phyloP scores from a whole-genome alignment of 2,797 vertebrate genomes.

The Scomberomorus guttatus region DNA sequence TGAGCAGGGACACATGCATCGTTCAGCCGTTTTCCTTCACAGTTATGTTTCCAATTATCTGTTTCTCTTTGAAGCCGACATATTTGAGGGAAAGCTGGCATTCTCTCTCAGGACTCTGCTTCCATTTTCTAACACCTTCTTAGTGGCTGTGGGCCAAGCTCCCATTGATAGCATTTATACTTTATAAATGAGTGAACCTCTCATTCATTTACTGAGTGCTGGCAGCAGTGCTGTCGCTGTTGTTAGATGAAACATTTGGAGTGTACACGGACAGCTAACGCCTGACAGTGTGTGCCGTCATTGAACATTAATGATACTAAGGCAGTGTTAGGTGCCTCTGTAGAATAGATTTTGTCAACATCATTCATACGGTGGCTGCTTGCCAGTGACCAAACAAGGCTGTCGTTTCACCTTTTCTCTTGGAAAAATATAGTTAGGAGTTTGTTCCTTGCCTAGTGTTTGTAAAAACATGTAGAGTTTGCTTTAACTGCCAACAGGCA shows the following conservation, averaged over 20 bases:
- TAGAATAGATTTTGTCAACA: neutral
- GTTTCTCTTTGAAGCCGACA: constrained; percentile 59
- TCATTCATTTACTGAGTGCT: constrained; percentile 14
- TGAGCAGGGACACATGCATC: constrained; percentile 9
- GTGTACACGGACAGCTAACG: neutral
- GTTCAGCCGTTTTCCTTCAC: constrained; percentile 35
- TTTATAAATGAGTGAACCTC: constrained; percentile 24
- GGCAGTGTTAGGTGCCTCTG: constrained; percentile 9
- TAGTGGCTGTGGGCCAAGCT: constrained; percentile 26
- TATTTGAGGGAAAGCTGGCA: constrained; percentile 24
- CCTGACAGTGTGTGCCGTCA: constrained; percentile 1
- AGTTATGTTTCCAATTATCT: constrained; percentile 66
- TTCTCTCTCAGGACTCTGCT: constrained; percentile 26
- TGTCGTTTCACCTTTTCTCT: constrained; percentile 18
- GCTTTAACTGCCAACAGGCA: neutral
- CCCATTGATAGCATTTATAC: constrained; percentile 13
- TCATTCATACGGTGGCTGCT: neutral
- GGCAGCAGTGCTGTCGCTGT: neutral
- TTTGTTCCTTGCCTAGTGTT: neutral
- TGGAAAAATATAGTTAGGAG: constrained; percentile 1
- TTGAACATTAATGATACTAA: constrained; percentile 10
- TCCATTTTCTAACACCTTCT: constrained; percentile 43
- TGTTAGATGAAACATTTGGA: constrained; percentile 4
- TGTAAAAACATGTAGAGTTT: neutral
- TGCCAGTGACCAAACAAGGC: constrained; percentile 25